Evolutionary conservation across 2,888 invertebrate genomes (phyloP), one percentile per base, ranked within the genome.

Genomic region (Synanthedon vespiformis): DNA sequence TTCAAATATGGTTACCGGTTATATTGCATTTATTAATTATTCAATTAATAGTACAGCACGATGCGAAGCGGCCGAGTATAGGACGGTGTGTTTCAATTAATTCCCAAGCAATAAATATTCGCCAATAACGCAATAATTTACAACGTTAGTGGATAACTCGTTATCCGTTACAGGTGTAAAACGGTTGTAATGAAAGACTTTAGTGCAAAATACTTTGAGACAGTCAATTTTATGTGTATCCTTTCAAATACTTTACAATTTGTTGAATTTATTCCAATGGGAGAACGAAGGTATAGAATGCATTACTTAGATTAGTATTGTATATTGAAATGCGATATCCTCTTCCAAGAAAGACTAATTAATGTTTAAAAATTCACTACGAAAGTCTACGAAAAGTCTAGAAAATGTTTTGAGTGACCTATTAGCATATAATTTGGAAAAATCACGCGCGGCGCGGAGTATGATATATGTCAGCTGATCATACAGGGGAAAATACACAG

Each of bases 51-150:
- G 50, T 49, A 51, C 54, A 57, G 57, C 53, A 55, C 55, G 52
- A 55, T 54, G 22, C 22, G 54, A 54, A 61, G 60, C 59, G 58
- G 55, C 60, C 61, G 56, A 34, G 34, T 16, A 14, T 16, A 14
- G 59, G 61, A 66, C 65, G 61, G 63, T 65, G 61, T 58, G 65
- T 68, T 72, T 70, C 67, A 74, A 77, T 77, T 77, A 72, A 72
- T 70, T 63, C 67, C 50, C 53, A 49, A 52, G 64, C 62, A 65
- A 73, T 74, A 74, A 76, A 72, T 71, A 72, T 70, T 65, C 61
- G 62, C 63, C 57, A 63, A 61, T 61, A 64, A 61, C 59, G 65
- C 59, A 64, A 70, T 72, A 74, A 70, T 67, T 75, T 71, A 65
- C 67, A 68, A 63, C 64, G 63, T 67, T 63, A 65, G 64, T 65